phyloP scores from a whole-genome alignment of 2,888 invertebrate species.

The Drosophila nr. perissopoda region DNA sequence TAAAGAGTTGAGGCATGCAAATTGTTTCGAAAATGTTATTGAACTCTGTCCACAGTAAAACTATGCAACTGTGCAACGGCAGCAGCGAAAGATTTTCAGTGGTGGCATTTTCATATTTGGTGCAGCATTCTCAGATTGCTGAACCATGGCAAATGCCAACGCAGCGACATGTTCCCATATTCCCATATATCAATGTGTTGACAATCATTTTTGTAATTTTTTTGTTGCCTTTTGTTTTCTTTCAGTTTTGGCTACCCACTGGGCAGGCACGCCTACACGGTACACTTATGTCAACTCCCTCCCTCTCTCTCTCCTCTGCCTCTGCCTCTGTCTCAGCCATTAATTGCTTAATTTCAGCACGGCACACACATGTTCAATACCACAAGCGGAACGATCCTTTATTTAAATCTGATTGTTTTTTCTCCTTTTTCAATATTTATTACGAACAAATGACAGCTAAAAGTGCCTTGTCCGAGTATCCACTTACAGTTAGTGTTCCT shows the following conservation, averaged over 20 bases:
- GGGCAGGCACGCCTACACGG: constrained; percentile 45
- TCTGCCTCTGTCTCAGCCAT: constrained; percentile 2
- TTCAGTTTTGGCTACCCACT: constrained; percentile 18
- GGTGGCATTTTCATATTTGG: constrained; percentile 30
- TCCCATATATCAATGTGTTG: constrained; percentile 54
- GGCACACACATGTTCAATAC: constrained; percentile 28
- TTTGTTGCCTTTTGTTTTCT: constrained; percentile 3
- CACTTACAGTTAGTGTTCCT: constrained; percentile 59
- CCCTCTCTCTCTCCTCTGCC: background rate
- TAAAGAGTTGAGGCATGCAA: constrained; percentile 44
- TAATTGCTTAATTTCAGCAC: constrained; percentile 54
- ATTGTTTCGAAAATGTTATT: constrained; percentile 62
- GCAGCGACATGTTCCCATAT: constrained; percentile 42
- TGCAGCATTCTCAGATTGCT: constrained; percentile 17
- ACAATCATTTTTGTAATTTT: constrained; percentile 46
- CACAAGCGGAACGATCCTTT: constrained; percentile 47
- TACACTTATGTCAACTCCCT: background rate
- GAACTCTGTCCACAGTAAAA: constrained; percentile 46
- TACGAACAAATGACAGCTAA: constrained; percentile 71
- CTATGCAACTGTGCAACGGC: constrained; percentile 1
- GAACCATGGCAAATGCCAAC: constrained; percentile 44
- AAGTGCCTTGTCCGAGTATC: constrained; percentile 68
- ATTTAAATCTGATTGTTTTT: constrained; percentile 7
- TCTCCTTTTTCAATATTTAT: constrained; percentile 54
- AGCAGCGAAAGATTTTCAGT: constrained; percentile 1